Evolutionary conservation across 2,797 vertebrate species (phyloP).

Genomic region (Manis crassicaudata): DNA sequence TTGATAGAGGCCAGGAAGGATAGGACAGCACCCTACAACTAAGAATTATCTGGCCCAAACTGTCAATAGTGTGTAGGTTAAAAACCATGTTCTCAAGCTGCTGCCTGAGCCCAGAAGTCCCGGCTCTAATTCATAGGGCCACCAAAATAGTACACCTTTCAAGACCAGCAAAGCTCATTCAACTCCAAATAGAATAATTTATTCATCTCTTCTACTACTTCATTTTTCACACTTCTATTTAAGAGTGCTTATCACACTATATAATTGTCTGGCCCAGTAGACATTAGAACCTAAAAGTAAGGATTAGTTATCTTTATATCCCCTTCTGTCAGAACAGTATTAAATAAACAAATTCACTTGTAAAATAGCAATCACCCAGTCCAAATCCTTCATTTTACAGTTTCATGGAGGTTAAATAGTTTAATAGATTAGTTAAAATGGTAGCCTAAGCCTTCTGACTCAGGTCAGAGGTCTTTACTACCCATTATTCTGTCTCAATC

Average conservation of each 20-base stretch:
- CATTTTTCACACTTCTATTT: constrained; percentile 10
- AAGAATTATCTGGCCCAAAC: background rate
- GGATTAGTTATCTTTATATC: constrained; percentile 19
- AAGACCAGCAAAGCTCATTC: constrained; percentile 14
- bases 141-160: background rate
- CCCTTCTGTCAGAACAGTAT: background rate
- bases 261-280: background rate
- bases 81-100: constrained; percentile 27
- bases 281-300: background rate
- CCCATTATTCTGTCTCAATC: background rate
- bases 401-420: constrained; percentile 27
- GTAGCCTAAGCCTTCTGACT: background rate
- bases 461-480: constrained; percentile 10
- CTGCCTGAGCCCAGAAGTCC: background rate
- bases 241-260: background rate
- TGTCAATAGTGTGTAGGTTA: background rate
- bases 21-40: background rate
- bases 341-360: background rate
- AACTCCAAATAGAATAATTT: background rate
- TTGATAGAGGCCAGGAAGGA: background rate
- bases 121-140: background rate
- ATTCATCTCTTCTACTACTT: background rate
- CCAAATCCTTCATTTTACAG: constrained; percentile 1
- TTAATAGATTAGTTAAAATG: background rate
- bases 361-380: background rate